These are phyloP conservation scores for Melipona beecheii DNA, from an alignment of 2,888 invertebrate species.

Conservation along the genomic window DNA sequence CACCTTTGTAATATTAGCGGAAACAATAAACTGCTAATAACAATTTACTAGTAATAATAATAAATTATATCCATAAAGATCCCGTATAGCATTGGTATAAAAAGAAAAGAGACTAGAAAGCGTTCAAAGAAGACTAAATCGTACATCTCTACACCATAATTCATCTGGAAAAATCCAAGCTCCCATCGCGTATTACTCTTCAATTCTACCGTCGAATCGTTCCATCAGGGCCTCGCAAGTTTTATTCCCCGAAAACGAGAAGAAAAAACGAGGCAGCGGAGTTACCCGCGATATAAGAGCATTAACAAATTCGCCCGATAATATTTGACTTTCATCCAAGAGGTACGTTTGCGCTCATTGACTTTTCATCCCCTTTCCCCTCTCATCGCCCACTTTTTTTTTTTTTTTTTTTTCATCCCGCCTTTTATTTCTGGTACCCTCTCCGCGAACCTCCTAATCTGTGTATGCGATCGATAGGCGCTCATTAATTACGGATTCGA, in stretches of 20 bases:
- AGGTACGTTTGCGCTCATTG: conserved; percentile 49
- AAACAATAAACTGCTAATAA: too few species aligned
- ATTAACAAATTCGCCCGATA: conserved; percentile 48
- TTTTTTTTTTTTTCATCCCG: conserved; percentile 17
- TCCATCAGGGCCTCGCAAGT: not conserved
- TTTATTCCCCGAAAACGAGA: not conserved
- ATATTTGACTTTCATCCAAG: conserved; percentile 56
- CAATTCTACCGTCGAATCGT: not conserved
- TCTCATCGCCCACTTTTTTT: not conserved
- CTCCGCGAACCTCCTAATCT: conserved; percentile 60
- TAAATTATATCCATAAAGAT: too few species aligned
- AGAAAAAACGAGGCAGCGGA: not conserved
- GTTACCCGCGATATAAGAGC: conserved; percentile 10
- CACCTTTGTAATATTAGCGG: too few species aligned
- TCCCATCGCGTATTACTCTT: not conserved
- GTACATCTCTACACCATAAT: not conserved
- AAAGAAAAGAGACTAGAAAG: too few species aligned
- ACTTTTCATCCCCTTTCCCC: conserved; percentile 21
- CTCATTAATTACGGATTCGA: conserved; percentile 61
- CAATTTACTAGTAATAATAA: too few species aligned
- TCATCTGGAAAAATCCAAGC: not conserved
- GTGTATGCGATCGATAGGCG: conserved; percentile 59
- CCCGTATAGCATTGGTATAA: too few species aligned
- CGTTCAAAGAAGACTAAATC: not conserved
- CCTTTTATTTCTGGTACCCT: conserved; percentile 15